Conservation (phyloP, 2,888 invertebrate genomes). For the Acleris literana region DNA sequence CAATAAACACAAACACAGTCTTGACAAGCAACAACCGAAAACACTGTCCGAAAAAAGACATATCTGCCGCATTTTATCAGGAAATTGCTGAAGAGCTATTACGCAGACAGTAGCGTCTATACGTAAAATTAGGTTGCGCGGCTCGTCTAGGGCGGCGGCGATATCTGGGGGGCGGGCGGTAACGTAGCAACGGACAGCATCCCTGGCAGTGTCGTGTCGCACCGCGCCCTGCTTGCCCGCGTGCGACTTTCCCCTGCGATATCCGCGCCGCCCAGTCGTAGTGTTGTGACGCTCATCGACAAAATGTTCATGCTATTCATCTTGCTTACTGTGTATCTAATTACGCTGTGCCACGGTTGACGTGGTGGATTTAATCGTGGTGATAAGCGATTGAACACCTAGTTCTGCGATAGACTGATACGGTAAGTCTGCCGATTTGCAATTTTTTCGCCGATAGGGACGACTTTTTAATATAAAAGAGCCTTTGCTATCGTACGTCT, state of each 20-base stretch:
- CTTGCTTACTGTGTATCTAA: constrained; percentile 75
- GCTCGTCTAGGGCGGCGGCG: constrained; percentile 74
- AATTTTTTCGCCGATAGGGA: background rate
- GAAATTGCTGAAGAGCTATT: constrained; percentile 79
- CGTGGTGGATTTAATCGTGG: constrained; percentile 60
- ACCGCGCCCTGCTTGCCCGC: constrained; percentile 61
- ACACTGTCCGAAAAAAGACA: constrained; percentile 36
- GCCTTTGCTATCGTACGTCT: background rate
- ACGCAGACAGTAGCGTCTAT: constrained; percentile 74
- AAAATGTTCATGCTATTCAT: constrained; percentile 78
- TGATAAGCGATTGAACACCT: constrained; percentile 43
- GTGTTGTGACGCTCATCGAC: constrained; percentile 47
- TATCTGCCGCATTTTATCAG: constrained; percentile 72
- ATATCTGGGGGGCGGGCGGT: constrained; percentile 70
- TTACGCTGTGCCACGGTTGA: constrained; percentile 75
- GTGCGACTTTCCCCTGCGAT: constrained; percentile 38
- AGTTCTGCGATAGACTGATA: constrained; percentile 36
- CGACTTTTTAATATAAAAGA: background rate
- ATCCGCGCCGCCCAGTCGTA: constrained; percentile 42
- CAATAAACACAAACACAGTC: background rate
- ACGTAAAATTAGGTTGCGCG: constrained; percentile 78
- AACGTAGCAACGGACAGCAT: constrained; percentile 81
- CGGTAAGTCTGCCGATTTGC: constrained; percentile 12
- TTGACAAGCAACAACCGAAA: constrained; percentile 16
- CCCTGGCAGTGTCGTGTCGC: constrained; percentile 74